phyloP scores from a whole-genome alignment of 2,888 invertebrate genomes.

The Merodon equestris region DNA sequence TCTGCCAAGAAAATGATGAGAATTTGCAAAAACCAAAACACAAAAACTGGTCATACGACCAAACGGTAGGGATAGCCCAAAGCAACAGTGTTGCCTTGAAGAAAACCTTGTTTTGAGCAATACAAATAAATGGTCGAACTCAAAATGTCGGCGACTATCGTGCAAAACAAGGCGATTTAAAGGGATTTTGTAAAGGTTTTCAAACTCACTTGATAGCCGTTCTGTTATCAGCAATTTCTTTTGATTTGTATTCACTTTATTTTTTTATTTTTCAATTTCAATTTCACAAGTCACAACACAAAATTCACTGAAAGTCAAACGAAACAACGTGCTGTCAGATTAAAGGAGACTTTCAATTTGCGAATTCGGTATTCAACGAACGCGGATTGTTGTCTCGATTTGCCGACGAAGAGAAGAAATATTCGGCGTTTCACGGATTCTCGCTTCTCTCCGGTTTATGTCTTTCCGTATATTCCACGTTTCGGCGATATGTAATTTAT shows the following conservation, averaged over 20 bases:
- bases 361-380: not conserved
- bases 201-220: conserved; percentile 49
- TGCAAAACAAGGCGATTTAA: not conserved
- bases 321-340: conserved; percentile 32
- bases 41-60: conserved; percentile 41
- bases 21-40: not conserved
- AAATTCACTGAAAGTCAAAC: not conserved
- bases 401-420: conserved; percentile 2
- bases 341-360: conserved; percentile 15
- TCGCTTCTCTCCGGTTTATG: too few relatives aligned
- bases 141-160: not conserved
- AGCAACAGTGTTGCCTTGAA: too few relatives aligned
- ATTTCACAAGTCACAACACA: conserved; percentile 4
- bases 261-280: not conserved
- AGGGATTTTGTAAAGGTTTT: conserved; percentile 5
- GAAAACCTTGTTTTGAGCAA: too few relatives aligned
- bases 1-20: not conserved
- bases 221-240: conserved; percentile 16
- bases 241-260: conserved; percentile 6
- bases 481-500: too few relatives aligned
- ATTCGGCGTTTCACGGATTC: conserved; percentile 2
- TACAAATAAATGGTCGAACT: too few relatives aligned
- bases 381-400: not conserved
- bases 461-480: too few relatives aligned
- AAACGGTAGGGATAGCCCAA: not conserved